Base-by-base conservation (phyloP, 2,797 vertebrate genomes). In the Carapus acus region DNA sequence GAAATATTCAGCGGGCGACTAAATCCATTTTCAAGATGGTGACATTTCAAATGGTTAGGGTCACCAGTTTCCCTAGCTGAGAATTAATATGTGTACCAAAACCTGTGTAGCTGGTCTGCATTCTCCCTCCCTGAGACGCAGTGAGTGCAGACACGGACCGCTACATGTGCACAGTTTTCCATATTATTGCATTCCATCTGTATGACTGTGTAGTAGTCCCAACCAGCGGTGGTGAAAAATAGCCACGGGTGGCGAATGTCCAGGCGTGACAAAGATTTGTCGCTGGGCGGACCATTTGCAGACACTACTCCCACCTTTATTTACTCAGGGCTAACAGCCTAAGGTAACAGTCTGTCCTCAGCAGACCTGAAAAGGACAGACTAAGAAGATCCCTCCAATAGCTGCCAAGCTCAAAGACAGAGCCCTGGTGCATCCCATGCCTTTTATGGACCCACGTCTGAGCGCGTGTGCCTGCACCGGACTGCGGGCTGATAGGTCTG, bases 371-470 rank as follows among this genome's bases (percentile, higher is more conserved):
- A 37, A 60, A 57, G 52, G 66, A 74, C 49, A 48, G 46, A 62
- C 52, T 65, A 54, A 51, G 49, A 57, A 20, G 58, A 62, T 73
- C 82, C 65, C 61, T 58, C 45, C 49, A 40, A 13, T 40, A 44
- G 40, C 62, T 57, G 65, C 71, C 73, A 74, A 74, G 49, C 34
- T 53, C 45, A 29, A 61, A 75, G 65, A 64, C 54, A 33, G 50
- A 40, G 65, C 58, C 50, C 16, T 24, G 21, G 46, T 64, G 73
- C 74, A 69, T 74, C 79, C 53, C 51, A 56, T 57, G 54, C 85
- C 86, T 86, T 87, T 85, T 86, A 86, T 74, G 85, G 86, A 56
- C 37, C 57, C 54, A 2, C 27, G 43, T 47, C 64, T 56, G 23
- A 54, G 44, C 15, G n/a, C n/a, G 48, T 53, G 37, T 51, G 42